phyloP scores from a whole-genome alignment of 2,113 vertebrate genomes.

The Speoplatyrhinus poulsoni region DNA sequence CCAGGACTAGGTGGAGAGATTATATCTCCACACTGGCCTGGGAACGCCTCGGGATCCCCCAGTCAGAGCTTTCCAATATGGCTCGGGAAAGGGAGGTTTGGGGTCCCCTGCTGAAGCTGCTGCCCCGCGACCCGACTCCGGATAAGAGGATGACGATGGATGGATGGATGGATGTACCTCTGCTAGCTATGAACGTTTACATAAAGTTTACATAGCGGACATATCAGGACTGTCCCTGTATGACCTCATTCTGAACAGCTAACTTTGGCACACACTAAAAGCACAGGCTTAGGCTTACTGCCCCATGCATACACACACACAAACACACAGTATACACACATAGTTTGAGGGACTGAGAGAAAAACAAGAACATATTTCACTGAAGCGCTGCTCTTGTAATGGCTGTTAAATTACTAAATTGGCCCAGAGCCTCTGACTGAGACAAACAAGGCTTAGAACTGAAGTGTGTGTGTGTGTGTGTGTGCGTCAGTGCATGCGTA shows the following conservation, averaged over 20 bases:
- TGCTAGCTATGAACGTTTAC: background rate
- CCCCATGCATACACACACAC: background rate
- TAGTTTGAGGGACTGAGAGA: background rate
- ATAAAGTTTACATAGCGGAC: constrained; percentile 38
- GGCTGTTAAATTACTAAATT: background rate
- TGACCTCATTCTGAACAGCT: constrained; percentile 33
- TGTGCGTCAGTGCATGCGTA: background rate
- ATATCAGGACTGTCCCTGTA: constrained; percentile 8
- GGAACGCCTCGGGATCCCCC: no score
- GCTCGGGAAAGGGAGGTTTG: no score
- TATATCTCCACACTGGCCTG: no score
- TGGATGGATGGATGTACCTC: no score
- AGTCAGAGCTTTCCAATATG: no score
- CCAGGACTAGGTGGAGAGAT: no score
- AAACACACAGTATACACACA: constrained; percentile 1
- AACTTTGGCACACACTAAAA: background rate
- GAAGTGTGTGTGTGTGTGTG: constrained; percentile 12
- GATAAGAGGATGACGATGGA: no score
- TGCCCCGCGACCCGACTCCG: no score
- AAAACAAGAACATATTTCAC: background rate
- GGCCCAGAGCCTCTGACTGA: background rate
- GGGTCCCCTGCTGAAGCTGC: no score
- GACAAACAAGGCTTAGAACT: background rate
- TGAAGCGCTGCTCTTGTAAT: constrained; percentile 9
- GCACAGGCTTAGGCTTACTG: background rate